Evolutionary conservation across 2,888 invertebrate species (phyloP).

Genomic region (Lycaena phlaeas): DNA sequence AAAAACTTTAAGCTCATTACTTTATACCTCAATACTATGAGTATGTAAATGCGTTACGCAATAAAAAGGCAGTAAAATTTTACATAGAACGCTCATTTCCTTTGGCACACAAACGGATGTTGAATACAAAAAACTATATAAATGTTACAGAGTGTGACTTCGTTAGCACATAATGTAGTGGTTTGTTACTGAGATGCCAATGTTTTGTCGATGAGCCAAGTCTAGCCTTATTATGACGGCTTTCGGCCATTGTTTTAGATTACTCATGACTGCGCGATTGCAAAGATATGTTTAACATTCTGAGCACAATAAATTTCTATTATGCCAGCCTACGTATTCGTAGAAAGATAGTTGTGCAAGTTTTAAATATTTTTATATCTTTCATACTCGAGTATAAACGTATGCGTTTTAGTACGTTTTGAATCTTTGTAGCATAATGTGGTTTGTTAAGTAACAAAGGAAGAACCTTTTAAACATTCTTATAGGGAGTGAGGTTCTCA

Average conservation of each 20-base stretch:
- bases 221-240: constrained; percentile 23
- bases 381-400: too few species aligned
- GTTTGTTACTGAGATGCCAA: constrained; percentile 18
- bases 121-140: constrained; percentile 37
- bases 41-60: constrained; percentile 8
- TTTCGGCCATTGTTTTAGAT: constrained; percentile 19
- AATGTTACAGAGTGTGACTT: constrained; percentile 23
- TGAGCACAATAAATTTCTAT: background rate
- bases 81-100: constrained; percentile 53
- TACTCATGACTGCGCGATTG: constrained; percentile 10
- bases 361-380: too few species aligned
- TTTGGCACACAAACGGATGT: constrained; percentile 43
- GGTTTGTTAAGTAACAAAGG: too few species aligned
- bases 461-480: too few species aligned
- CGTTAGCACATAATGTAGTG: constrained; percentile 27
- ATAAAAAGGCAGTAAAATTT: constrained; percentile 33
- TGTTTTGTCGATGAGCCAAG: constrained; percentile 27
- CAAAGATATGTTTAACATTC: constrained; percentile 1
- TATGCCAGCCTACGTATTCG: background rate
- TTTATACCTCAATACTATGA: too few species aligned
- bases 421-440: too few species aligned
- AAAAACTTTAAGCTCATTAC: too few species aligned
- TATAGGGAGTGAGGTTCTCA: too few species aligned
- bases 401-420: too few species aligned
- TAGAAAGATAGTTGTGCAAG: background rate